Evolutionary conservation across 2,113 vertebrate genomes (phyloP).

Genomic region (Tinamus guttatus): DNA sequence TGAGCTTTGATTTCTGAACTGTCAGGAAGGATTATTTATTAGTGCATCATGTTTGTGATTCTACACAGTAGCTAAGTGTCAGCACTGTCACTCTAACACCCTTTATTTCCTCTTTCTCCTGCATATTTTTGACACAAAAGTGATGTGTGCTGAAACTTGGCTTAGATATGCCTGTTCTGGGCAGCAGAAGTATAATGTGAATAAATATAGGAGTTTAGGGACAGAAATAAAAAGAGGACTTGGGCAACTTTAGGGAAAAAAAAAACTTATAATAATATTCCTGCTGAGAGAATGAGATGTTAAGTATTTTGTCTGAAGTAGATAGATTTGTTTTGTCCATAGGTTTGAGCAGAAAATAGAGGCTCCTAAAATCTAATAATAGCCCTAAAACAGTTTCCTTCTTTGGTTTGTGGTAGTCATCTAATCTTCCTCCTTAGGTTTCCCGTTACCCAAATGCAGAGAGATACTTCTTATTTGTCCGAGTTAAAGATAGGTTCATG

Average conservation of each 20-base stretch:
- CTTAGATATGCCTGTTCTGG: not conserved
- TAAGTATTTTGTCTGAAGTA: not conserved
- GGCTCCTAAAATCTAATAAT: not conserved
- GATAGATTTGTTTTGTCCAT: not conserved
- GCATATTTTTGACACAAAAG: not conserved
- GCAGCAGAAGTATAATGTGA: not conserved
- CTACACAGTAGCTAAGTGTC: conserved; percentile 12
- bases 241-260: not conserved
- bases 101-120: not conserved
- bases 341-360: not conserved
- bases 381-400: not conserved
- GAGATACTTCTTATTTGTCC: not conserved
- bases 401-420: not conserved
- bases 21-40: conserved; percentile 61
- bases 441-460: not conserved
- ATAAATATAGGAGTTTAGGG: not conserved
- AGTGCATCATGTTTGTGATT: conserved; percentile 11
- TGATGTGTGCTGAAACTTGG: not conserved
- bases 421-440: not conserved
- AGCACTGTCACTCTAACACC: conserved; percentile 1
- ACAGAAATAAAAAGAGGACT: not conserved
- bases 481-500: not conserved
- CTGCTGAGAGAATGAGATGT: not conserved
- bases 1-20: conserved; percentile 65
- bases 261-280: not conserved